These are phyloP conservation scores for Cecidostiba fungosa DNA, from an alignment of 2,888 invertebrate genomes.

Conservation along the genomic window DNA sequence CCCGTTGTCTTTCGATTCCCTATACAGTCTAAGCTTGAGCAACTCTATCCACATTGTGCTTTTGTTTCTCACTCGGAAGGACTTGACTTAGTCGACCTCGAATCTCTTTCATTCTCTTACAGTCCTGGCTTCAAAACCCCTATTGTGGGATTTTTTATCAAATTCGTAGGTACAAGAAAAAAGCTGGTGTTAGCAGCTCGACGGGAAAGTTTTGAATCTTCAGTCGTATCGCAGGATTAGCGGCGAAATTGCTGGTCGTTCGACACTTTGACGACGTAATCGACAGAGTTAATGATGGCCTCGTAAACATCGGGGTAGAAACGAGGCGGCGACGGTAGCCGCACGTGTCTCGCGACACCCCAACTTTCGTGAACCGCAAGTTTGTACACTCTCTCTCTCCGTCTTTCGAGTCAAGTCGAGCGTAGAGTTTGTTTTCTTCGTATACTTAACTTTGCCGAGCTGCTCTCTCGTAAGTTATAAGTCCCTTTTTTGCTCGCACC, in stretches of 20 bases:
- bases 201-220: not conserved
- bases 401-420: not conserved
- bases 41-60: not conserved
- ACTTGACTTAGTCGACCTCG: not conserved
- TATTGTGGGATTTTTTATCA: no score
- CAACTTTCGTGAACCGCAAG: not conserved
- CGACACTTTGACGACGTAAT: slow-evolving; percentile 13
- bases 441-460: not conserved
- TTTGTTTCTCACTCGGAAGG: not conserved
- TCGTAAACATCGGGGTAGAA: not conserved
- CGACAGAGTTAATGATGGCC: not conserved
- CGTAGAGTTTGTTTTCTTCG: not conserved
- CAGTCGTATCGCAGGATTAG: not conserved
- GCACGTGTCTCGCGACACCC: not conserved
- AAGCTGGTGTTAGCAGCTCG: not conserved
- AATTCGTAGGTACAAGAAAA: no score
- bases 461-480: not conserved
- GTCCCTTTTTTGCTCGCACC: not conserved
- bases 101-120: no score
- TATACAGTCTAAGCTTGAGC: not conserved
- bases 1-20: not conserved
- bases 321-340: not conserved
- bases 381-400: not conserved
- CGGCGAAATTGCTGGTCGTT: not conserved
- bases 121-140: no score